Evolutionary conservation across 2,888 invertebrate genomes (phyloP).

Genomic region (Celastrina argiolus): DNA sequence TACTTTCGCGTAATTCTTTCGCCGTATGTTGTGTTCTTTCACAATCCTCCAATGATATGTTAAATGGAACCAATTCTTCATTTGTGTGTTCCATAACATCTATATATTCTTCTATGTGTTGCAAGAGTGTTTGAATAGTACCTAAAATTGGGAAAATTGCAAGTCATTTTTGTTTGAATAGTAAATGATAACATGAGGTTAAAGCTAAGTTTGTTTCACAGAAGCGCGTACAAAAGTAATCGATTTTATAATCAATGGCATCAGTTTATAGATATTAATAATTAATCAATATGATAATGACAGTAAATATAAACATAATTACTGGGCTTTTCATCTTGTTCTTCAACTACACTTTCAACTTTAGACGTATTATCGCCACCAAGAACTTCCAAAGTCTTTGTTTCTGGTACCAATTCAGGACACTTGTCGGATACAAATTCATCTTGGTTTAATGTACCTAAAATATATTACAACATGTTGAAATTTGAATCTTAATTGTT

Average conservation of each 20-base stretch:
- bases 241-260: background rate
- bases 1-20: conserved; percentile 48
- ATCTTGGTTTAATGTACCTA: no score
- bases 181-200: background rate
- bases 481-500: no score
- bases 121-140: conserved; percentile 41
- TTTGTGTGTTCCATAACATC: conserved; percentile 52
- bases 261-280: background rate
- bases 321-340: no score
- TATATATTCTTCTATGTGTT: conserved; percentile 57
- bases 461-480: no score
- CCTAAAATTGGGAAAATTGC: background rate
- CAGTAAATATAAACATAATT: no score
- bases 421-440: no score
- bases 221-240: background rate
- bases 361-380: no score
- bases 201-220: background rate
- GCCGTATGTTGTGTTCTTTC: conserved; percentile 50
- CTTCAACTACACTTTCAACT: no score
- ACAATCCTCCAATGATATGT: conserved; percentile 49
- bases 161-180: background rate
- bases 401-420: no score
- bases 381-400: no score
- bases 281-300: background rate
- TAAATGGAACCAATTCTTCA: conserved; percentile 49